A percentile compares a stretch with the other conserved stretches of the same genome.
Conservation (phyloP, 2,888 invertebrate species). For the Aelia acuminata region DNA sequence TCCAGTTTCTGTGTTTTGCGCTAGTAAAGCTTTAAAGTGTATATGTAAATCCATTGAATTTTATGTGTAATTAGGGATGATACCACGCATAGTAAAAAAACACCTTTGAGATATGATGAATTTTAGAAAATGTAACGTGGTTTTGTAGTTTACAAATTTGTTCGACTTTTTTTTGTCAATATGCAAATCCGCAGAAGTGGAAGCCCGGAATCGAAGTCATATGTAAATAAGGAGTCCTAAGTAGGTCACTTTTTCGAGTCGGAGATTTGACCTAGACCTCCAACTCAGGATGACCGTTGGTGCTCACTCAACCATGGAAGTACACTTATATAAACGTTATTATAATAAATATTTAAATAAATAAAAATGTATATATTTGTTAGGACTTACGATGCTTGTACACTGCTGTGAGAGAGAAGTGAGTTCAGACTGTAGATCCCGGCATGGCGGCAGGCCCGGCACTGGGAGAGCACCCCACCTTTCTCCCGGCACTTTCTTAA, state of each 20-base stretch:
- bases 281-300: background rate
- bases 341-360: background rate
- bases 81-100: no score
- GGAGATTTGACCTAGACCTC: no score
- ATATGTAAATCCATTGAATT: no score
- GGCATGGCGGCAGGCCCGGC: background rate
- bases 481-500: conserved; percentile 18
- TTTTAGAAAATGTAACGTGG: background rate
- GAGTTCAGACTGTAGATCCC: background rate
- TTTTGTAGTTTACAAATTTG: background rate
- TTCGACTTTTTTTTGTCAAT: background rate
- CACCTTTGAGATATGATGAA: no score
- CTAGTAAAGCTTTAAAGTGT: no score
- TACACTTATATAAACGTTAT: background rate
- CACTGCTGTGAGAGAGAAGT: no score
- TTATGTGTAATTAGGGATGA: no score
- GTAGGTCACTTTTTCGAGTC: background rate
- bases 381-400: conserved; percentile 17
- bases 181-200: background rate
- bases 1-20: no score
- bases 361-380: background rate
- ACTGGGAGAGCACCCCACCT: conserved; percentile 24
- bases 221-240: conserved; percentile 2
- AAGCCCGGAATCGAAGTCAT: conserved; percentile 12
- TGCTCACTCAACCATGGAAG: background rate